A percentile compares a stretch with the other conserved stretches of the same genome.
Conservation (phyloP, 2,888 invertebrate genomes). For the Pterostichus madidus region DNA sequence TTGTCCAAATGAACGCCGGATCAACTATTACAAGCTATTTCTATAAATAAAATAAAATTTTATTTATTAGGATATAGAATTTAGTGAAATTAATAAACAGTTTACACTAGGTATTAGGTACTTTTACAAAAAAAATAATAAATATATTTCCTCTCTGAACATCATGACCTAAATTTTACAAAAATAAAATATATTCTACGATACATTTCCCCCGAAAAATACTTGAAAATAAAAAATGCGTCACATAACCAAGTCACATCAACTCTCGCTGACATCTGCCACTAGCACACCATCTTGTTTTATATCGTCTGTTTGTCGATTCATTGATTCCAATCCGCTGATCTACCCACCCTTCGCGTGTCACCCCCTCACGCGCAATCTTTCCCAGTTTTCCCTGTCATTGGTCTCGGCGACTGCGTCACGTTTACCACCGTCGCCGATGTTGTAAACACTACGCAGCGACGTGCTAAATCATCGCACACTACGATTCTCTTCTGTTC, state of each 20-base stretch:
- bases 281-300: slow-evolving; percentile 17
- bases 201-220: too few species aligned
- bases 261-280: slow-evolving; percentile 21
- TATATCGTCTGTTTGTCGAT: slow-evolving; percentile 50
- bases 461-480: slow-evolving; percentile 26
- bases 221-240: too few species aligned
- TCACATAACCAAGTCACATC: not conserved
- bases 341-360: not conserved
- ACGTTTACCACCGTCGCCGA: not conserved
- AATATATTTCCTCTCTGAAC: too few species aligned
- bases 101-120: too few species aligned
- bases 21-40: too few species aligned
- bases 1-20: too few species aligned
- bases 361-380: slow-evolving; percentile 40
- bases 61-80: too few species aligned
- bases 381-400: slow-evolving; percentile 60
- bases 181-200: too few species aligned
- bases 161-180: too few species aligned
- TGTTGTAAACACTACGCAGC: slow-evolving; percentile 28
- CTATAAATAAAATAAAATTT: too few species aligned
- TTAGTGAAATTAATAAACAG: too few species aligned
- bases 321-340: slow-evolving; percentile 45
- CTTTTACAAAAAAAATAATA: too few species aligned
- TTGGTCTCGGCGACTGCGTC: slow-evolving; percentile 32
- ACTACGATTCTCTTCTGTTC: not conserved